Evolutionary conservation across 2,113 vertebrate genomes (phyloP).

Genomic region (Laterallus jamaicensis): DNA sequence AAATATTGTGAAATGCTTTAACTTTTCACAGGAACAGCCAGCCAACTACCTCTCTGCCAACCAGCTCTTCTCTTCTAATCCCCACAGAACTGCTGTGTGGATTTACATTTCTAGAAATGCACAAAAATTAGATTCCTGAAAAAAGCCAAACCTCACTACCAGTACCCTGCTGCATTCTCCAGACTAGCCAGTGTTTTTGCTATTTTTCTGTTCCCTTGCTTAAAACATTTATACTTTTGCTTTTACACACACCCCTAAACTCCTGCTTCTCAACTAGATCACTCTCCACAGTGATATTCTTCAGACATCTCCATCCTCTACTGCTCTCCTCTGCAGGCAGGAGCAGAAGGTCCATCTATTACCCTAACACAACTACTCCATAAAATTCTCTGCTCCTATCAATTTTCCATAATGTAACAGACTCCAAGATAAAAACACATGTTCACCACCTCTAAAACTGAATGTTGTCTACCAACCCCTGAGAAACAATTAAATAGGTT

Average conservation of each 20-base stretch:
- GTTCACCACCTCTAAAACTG: not conserved
- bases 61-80: not conserved
- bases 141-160: not conserved
- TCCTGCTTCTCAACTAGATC: not conserved
- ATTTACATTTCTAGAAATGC: not conserved
- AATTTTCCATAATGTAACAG: not conserved
- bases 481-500: not conserved
- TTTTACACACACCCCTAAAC: not conserved
- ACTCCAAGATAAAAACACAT: not conserved
- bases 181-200: not conserved
- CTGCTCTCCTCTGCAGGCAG: not conserved
- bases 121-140: not conserved
- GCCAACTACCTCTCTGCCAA: not conserved
- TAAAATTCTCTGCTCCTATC: not conserved
- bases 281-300: not conserved
- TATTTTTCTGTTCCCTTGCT: not conserved
- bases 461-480: not conserved
- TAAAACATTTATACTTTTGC: not conserved
- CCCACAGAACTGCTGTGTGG: not conserved
- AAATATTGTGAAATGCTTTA: not conserved
- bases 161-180: not conserved
- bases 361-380: not conserved
- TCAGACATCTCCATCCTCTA: not conserved
- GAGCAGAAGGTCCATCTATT: not conserved
- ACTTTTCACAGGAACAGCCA: not conserved